phyloP scores from a whole-genome alignment of 2,888 invertebrate species.

The Teinopalpus imperialis region DNA sequence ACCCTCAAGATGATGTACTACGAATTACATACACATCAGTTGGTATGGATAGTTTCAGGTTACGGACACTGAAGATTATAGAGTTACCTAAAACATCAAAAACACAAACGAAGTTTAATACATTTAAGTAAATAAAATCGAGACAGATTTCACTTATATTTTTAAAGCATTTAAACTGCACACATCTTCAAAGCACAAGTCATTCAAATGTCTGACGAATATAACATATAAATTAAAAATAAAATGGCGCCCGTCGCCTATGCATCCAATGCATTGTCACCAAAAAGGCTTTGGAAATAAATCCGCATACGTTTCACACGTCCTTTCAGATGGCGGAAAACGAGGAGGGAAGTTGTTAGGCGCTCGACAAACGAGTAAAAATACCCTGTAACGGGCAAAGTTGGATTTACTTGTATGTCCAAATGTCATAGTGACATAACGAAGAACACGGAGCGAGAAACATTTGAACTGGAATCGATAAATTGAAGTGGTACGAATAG shows the following conservation, averaged over 20 bases:
- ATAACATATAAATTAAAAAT: constrained; percentile 9
- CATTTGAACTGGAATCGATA: constrained; percentile 17
- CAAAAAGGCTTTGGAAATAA: constrained; percentile 31
- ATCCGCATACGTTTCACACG: constrained; percentile 32
- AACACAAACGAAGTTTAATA: too few relatives aligned
- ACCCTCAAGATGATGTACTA: too few relatives aligned
- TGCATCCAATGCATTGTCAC: constrained; percentile 29
- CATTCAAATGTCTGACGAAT: too few relatives aligned
- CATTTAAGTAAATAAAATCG: too few relatives aligned
- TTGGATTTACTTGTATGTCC: constrained; percentile 40
- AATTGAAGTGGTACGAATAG: too few relatives aligned
- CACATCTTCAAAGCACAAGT: too few relatives aligned
- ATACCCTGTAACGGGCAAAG: constrained; percentile 46
- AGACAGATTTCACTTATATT: too few relatives aligned
- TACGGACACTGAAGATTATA: too few relatives aligned
- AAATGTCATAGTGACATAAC: constrained; percentile 38
- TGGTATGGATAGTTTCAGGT: too few relatives aligned
- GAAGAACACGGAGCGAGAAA: constrained; percentile 28
- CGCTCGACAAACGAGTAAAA: constrained; percentile 43
- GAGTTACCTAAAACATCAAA: too few relatives aligned
- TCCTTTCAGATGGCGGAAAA: constrained; percentile 31
- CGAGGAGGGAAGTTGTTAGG: constrained; percentile 46
- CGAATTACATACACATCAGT: too few relatives aligned
- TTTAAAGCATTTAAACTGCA: too few relatives aligned
- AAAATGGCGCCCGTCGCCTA: constrained; percentile 25